Evolutionary conservation across 2,888 invertebrate genomes (phyloP).

Genomic region (Pyrocoelia pectoralis): DNA sequence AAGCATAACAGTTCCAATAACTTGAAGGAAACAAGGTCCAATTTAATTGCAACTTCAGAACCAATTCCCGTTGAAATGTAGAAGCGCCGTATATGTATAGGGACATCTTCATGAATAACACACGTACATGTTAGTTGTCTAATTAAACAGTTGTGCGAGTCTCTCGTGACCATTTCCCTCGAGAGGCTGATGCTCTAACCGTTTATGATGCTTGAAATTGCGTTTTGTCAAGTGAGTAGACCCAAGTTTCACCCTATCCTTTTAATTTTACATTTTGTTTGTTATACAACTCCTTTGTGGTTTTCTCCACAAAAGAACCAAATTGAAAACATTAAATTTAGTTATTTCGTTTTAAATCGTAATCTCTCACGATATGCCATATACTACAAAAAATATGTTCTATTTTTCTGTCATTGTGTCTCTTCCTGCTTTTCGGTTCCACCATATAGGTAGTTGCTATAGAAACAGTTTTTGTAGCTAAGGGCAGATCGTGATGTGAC

Average conservation of each 20-base stretch:
- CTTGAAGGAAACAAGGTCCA: constrained; percentile 23
- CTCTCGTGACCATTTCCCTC: constrained; percentile 36
- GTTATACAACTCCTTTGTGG: constrained; percentile 14
- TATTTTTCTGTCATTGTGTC: background rate
- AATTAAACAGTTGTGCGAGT: constrained; percentile 45
- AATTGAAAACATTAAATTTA: constrained; percentile 20
- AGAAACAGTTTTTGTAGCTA: constrained; percentile 24
- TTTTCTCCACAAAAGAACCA: constrained; percentile 8
- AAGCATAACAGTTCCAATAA: constrained; percentile 29
- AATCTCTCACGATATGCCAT: background rate
- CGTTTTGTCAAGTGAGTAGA: constrained; percentile 30
- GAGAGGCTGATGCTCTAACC: constrained; percentile 30
- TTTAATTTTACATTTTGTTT: constrained; percentile 30
- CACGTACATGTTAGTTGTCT: constrained; percentile 46
- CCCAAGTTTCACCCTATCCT: constrained; percentile 24
- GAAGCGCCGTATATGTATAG: constrained; percentile 15
- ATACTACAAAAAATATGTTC: background rate
- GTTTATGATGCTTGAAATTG: constrained; percentile 41
- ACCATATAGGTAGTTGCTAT: constrained; percentile 5
- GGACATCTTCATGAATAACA: constrained; percentile 44
- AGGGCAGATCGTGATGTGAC: constrained; percentile 30
- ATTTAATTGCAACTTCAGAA: constrained; percentile 25
- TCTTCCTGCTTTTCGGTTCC: background rate
- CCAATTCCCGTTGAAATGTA: constrained; percentile 32
- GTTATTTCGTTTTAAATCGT: background rate